Base-by-base conservation (phyloP, 2,797 vertebrate genomes). In the Sebastes elongatus region DNA sequence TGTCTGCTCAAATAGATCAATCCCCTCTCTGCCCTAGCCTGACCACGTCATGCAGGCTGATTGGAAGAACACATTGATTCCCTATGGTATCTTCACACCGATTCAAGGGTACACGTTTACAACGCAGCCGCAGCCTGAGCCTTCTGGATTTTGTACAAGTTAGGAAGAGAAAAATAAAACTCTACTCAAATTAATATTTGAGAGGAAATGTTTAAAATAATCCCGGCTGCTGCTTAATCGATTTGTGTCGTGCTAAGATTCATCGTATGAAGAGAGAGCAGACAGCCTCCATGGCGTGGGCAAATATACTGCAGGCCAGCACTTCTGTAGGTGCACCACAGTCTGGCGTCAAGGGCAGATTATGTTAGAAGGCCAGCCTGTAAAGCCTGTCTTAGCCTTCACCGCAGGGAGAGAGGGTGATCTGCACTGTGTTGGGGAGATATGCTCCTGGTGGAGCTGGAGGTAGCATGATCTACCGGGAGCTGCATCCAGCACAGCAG, bases 1-100 rank as follows among this genome's bases (percentile, higher is more conserved):
- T 90, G 92, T 94, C 93, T 86, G 85, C 86, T 91, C 84, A 74
- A 73, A 91, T 89, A 87, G 89, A 94, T 94, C 92, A 80, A 85
- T 91, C 84, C 81, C 35, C 62, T 78, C 76, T 73, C 76, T 33
- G 67, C 71, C 78, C 81, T 22, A 8, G 83, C 74, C 74, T 61
- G 80, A 86, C 88, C 88, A 80, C 71, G 78, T 90, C 91, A 79
- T 56, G 28, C 79, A 87, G 70, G 87, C 83, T 82, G 86, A 90
- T 83, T 83, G 86, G 86, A 89, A 76, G 86, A 88, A 82, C 60
- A 16, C 87, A 86, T 88, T 35, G 88, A 93, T 92, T 88, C 74
- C 80, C 72, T 42, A 10, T 56, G 65, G 79, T 74, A 42, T 86
- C 71, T 82, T 80, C 28, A 55, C 73, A 55, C 55, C 52, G 61